Evolutionary conservation across 2,888 invertebrate genomes (phyloP).

Genomic region (Aethes cnicana): DNA sequence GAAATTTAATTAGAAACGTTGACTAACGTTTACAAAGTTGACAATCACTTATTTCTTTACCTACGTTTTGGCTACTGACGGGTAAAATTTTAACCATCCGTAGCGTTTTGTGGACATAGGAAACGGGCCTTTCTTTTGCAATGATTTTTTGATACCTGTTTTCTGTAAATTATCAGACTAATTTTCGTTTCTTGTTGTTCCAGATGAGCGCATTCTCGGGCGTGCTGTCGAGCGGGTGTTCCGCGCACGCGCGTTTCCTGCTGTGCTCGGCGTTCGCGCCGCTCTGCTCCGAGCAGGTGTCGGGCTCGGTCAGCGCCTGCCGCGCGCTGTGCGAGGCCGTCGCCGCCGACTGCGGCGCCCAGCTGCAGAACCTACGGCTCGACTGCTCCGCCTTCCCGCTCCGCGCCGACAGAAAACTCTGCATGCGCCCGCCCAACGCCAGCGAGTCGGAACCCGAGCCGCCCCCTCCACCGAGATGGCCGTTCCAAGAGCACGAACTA

Average conservation of each 20-base stretch:
- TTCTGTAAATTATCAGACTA: constrained; percentile 14
- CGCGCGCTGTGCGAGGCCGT: constrained; percentile 92
- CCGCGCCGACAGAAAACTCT: constrained; percentile 85
- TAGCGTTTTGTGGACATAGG: too few relatives aligned
- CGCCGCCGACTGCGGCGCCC: constrained; percentile 86
- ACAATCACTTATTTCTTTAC: too few relatives aligned
- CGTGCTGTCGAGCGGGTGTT: constrained; percentile 90
- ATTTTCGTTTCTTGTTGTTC: constrained; percentile 53
- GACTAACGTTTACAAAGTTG: too few relatives aligned
- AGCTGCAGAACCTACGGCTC: constrained; percentile 87
- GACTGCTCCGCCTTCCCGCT: constrained; percentile 92
- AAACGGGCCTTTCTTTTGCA: too few relatives aligned
- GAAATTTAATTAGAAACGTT: too few relatives aligned
- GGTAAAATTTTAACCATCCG: too few relatives aligned
- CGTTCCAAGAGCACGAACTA: constrained; percentile 61
- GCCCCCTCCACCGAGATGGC: constrained; percentile 65
- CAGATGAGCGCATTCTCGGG: constrained; percentile 88
- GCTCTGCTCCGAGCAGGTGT: constrained; percentile 93
- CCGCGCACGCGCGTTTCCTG: constrained; percentile 90
- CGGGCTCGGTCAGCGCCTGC: constrained; percentile 92
- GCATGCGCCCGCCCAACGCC: constrained; percentile 86
- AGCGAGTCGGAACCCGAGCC: constrained; percentile 72
- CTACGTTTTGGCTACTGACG: too few relatives aligned
- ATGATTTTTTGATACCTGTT: background rate
- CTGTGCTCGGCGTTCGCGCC: constrained; percentile 95